Evolutionary conservation across 1,140 invertebrate genomes (phyloP), one percentile per base, ranked within the genome.

Genomic region (Formica exsecta): DNA sequence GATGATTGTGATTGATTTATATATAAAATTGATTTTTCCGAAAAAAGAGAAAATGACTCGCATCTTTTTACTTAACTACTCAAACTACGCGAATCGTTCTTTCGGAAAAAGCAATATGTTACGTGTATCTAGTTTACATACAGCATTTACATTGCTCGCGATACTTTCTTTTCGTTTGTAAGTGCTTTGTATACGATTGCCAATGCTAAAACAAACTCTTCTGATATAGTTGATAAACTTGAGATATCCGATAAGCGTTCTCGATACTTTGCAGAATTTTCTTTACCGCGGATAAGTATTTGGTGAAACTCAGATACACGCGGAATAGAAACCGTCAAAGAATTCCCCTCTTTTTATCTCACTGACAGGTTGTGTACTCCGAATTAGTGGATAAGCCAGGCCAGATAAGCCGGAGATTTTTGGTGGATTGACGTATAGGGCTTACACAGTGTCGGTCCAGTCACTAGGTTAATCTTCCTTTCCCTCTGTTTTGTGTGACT

Each of bases 381-480:
- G 57, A 83, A 83, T 83, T 83, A 83, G 68, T 32, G 68, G 68
- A 29, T 59, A 73, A 73, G 79, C 64, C 64, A 44, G 54, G 66
- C 19, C 32, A 38, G 79, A 61, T 74, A 83, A 83, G 54, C 79
- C 68, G 54, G 38, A 48, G 68, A n/a, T 83, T 73, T 83, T 83
- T 57, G 68, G 54, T 36, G 38, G 79, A 83, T 83, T 83, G 79
- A 74, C 79, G 66, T 57, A 36, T 44, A 81, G 66, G 79, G 79
- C 79, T 83, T 83, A 83, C 79, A 83, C 79, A 61, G 68, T 61
- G 68, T 73, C 25, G 79, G 79, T 83, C 79, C 79, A 83, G 79
- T 83, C 79, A 62, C 79, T 73, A 74, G 79, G 79, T 83, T 83
- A 83, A 83, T 83, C 79, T 83, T 83, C 79, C 79, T 83, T 83